Percentiles rank a stretch among this genome's conserved stretches.
Conservation (phyloP, 1,140 invertebrate species). For the Hyles euphorbiae region DNA sequence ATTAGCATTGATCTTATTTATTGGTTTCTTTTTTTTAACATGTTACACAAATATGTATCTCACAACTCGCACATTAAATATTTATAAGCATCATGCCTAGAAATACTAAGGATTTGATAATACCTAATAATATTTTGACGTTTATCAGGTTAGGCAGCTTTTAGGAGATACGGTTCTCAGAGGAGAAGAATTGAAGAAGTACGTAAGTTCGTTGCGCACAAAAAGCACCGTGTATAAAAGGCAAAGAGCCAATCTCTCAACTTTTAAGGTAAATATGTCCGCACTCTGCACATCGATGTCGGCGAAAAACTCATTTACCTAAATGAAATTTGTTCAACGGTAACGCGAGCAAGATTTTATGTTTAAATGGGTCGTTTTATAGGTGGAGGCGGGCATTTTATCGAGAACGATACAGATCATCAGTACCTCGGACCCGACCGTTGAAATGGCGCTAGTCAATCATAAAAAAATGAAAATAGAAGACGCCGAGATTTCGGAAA, state of each 20-base stretch:
- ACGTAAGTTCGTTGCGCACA: constrained; percentile 85
- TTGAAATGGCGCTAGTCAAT: constrained; percentile 71
- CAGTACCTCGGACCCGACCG: constrained; percentile 60
- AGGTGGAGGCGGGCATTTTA: constrained; percentile 69
- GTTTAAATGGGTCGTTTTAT: constrained; percentile 6
- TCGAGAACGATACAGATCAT: constrained; percentile 65
- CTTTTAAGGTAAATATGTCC: constrained; percentile 77
- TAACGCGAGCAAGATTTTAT: neutral
- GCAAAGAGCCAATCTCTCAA: constrained; percentile 83
- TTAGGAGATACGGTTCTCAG: constrained; percentile 78
- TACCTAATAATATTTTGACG: constrained; percentile 7
- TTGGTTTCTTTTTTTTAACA: constrained; percentile 28
- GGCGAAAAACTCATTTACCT: neutral
- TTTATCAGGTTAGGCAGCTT: constrained; percentile 57
- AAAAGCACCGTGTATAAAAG: constrained; percentile 89
- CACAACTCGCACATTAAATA: no score
- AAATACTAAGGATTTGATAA: constrained; percentile 11
- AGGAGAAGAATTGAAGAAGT: constrained; percentile 90
- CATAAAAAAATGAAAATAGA: constrained; percentile 71
- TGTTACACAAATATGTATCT: no score
- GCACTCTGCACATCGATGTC: constrained; percentile 4
- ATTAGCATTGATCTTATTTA: neutral
- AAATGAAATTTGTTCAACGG: constrained; percentile 4
- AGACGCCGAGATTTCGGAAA: constrained; percentile 52
- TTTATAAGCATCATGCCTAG: no score